A percentile compares a stretch with the other conserved stretches of the same genome.
These are phyloP conservation scores for Anoplophora glabripennis DNA, from an alignment of 1,140 invertebrate genomes.

Conservation along the genomic window DNA sequence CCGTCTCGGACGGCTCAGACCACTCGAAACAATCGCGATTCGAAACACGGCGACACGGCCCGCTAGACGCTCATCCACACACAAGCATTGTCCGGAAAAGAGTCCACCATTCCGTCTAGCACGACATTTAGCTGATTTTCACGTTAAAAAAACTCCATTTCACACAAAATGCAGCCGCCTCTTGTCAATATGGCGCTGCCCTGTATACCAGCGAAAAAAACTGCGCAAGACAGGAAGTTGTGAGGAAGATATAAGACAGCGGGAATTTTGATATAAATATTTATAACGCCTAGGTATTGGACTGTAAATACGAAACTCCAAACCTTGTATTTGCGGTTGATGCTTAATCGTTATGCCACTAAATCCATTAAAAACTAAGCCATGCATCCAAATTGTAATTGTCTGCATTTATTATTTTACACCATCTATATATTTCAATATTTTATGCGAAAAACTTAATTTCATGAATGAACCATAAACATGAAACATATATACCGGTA, in stretches of 20 bases:
- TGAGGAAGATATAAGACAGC: not conserved
- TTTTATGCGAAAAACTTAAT: too few relatives aligned
- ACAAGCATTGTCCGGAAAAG: slow-evolving; percentile 3
- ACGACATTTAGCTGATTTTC: slow-evolving; percentile 19
- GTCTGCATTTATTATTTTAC: too few relatives aligned
- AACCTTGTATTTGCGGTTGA: not conserved
- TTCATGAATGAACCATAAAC: too few relatives aligned
- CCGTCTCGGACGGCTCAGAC: not conserved
- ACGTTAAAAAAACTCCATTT: slow-evolving; percentile 34
- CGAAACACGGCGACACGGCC: not conserved
- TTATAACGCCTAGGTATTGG: not conserved
- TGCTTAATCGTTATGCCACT: not conserved
- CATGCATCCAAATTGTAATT: too few relatives aligned
- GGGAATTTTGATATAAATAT: slow-evolving; percentile 1
- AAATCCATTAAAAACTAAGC: too few relatives aligned
- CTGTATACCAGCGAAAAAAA: slow-evolving; percentile 21
- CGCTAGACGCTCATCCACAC: slow-evolving; percentile 5
- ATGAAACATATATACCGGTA: too few relatives aligned
- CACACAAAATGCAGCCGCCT: slow-evolving; percentile 38
- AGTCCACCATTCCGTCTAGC: slow-evolving; percentile 22
- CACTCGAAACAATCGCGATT: slow-evolving; percentile 3
- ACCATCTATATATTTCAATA: too few relatives aligned
- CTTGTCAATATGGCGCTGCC: slow-evolving; percentile 44
- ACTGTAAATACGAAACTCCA: not conserved
- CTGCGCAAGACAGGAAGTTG: slow-evolving; percentile 40